Conservation (phyloP, 1,140 invertebrate species). For the Pteromalus puparum region DNA sequence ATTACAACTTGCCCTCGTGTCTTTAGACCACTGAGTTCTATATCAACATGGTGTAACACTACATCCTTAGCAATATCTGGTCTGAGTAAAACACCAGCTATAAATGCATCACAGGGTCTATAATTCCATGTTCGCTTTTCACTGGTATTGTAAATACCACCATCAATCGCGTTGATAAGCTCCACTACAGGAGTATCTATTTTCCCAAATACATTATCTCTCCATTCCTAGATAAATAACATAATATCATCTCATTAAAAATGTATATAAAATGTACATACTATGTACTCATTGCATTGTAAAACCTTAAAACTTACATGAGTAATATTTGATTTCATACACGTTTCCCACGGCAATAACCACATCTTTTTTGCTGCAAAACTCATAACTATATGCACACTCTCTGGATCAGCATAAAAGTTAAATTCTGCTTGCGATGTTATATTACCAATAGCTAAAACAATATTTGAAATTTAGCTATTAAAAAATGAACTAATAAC, state of each 20-base stretch:
- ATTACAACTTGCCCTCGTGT: conserved; percentile 80
- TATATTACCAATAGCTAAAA: conserved; percentile 81
- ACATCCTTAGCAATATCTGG: conserved; percentile 64
- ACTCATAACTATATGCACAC: conserved; percentile 82
- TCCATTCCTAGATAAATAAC: conserved; percentile 76
- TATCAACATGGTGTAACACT: conserved; percentile 72
- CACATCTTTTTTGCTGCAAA: conserved; percentile 76
- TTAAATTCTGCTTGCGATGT: conserved; percentile 86
- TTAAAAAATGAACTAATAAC: background rate
- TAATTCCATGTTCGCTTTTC: conserved; percentile 70
- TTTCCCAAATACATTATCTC: conserved; percentile 72
- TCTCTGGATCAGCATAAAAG: conserved; percentile 87
- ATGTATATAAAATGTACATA: no score
- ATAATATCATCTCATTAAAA: background rate
- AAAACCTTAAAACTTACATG: conserved; percentile 70
- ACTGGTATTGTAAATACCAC: conserved; percentile 63
- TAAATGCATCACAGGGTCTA: conserved; percentile 77
- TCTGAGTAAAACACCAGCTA: conserved; percentile 75
- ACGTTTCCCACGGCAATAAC: conserved; percentile 82
- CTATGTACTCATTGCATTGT: background rate
- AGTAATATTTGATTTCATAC: conserved; percentile 71
- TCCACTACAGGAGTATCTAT: conserved; percentile 70
- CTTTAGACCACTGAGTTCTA: conserved; percentile 76
- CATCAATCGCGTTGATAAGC: conserved; percentile 77
- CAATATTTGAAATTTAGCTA: conserved; percentile 41